A percentile compares a stretch with the other conserved stretches of the same genome.
These are phyloP conservation scores for Sebastes vulpes DNA, from an alignment of 2,797 vertebrate genomes.

Conservation along the genomic window DNA sequence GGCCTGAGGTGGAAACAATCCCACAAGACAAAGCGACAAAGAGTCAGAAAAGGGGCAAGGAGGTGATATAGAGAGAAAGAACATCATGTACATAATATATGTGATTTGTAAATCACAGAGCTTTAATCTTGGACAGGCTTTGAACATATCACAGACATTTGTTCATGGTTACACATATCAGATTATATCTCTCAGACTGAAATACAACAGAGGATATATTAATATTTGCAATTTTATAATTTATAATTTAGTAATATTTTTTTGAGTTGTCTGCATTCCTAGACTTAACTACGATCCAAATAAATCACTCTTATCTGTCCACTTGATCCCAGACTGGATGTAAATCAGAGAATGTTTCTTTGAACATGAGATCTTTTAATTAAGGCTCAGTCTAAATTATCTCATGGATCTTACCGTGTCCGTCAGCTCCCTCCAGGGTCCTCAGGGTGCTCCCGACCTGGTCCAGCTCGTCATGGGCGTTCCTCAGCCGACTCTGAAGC, in stretches of 20 bases:
- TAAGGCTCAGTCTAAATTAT: slow-evolving; percentile 16
- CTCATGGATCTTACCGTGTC: slow-evolving; percentile 83
- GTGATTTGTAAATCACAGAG: not conserved
- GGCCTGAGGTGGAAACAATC: slow-evolving; percentile 72
- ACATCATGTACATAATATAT: not conserved
- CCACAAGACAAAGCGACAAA: not conserved
- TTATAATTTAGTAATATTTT: not conserved
- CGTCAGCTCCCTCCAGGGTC: slow-evolving; percentile 84
- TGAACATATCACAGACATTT: not conserved
- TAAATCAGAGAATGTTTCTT: slow-evolving; percentile 37
- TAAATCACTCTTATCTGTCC: slow-evolving; percentile 29
- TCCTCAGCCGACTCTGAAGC: slow-evolving; percentile 85
- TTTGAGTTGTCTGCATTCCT: not conserved
- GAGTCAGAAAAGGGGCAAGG: not conserved
- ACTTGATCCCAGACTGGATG: not conserved
- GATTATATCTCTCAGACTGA: slow-evolving; percentile 18
- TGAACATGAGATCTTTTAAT: slow-evolving; percentile 31
- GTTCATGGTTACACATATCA: not conserved
- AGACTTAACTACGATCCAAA: slow-evolving; percentile 3
- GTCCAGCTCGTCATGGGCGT: slow-evolving; percentile 83
- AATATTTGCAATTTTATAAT: not conserved
- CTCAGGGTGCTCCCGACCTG: slow-evolving; percentile 84
- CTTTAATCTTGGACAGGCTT: not conserved
- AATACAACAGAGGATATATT: slow-evolving; percentile 5
- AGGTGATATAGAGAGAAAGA: not conserved